Base-by-base conservation (phyloP, 2,113 vertebrate genomes). In the Daubentonia madagascariensis region DNA sequence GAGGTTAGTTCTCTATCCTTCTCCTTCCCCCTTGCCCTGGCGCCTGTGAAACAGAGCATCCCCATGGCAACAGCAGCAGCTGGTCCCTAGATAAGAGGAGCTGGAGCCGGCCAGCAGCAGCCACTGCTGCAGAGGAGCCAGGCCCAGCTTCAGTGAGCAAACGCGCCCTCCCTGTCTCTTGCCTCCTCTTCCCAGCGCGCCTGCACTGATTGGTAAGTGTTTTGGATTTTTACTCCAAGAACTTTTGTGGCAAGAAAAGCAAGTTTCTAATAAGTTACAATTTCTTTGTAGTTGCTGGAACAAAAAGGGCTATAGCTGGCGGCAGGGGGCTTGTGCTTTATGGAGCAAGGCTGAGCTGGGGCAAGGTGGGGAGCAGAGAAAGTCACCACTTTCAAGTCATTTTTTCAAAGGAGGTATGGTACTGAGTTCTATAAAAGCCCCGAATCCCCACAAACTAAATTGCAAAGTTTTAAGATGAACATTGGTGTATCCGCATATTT, bases 81-180 rank as follows among this genome's bases (percentile, higher is more conserved):
- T 57, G 95, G 57, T 98, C 97, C 94, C 97, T 98, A 98, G 97
- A 98, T 98, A 99, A 99, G 98, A 98, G 85, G 12, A 85, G 96
- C 70, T 23, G 91, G 72, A 94, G 92, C 87, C 9, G 1, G 81
- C 73, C 96, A 13, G 70, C 95, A 35, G 81, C 83, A 90, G 91
- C 96, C 87, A 88, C 88, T 88, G 87, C 96, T 94, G 81, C 85
- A 91, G 85, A 92, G 76, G 35, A 97, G 61, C 84, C 59, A 28
- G 1, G 80, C 94, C 73, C 92, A 93, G 95, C 89, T 48, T 57
- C 79, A 6, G 97, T 57, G 95, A 73, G 94, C 37, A 37, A 96
- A 35, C 43, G 2, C 78, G 0, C 2, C 16, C 54, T 11, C 61
- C 48, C 50, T 67, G 54, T 28, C 40, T 14, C 90, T 45, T 30